Percentiles rank a stretch among this genome's conserved stretches.
phyloP scores from a whole-genome alignment of 53 echinoderm and acorn worm species.

The Echinarachnius parma region DNA sequence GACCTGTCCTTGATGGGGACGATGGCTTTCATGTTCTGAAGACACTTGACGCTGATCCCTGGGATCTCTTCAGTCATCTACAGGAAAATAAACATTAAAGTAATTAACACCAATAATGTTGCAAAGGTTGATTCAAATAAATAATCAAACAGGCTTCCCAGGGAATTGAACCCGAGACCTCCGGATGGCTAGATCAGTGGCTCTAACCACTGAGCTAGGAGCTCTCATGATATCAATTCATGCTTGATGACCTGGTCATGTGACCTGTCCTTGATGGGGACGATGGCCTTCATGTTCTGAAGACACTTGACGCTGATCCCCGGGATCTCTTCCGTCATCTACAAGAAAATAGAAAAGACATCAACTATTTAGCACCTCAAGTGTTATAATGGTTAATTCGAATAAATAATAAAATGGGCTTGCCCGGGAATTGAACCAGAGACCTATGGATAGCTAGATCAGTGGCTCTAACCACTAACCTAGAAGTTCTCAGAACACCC shows the following conservation, averaged over 20 bases:
- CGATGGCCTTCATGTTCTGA: slow-evolving; percentile 49
- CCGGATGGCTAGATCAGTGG: too few species aligned
- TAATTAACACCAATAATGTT: not conserved
- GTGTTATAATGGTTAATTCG: too few species aligned
- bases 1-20: slow-evolving; percentile 48
- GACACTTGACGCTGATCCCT: slow-evolving; percentile 49
- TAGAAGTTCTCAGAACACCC: slow-evolving; percentile 37
- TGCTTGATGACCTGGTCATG: slow-evolving; percentile 33
- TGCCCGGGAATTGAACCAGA: too few species aligned
- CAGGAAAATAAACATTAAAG: not conserved
- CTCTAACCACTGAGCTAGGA: too few species aligned
- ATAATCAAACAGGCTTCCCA: too few species aligned
- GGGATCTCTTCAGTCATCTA: slow-evolving; percentile 75
- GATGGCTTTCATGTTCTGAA: slow-evolving; percentile 48
- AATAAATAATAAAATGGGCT: too few species aligned
- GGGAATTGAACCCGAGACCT: too few species aligned
- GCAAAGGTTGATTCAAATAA: not conserved
- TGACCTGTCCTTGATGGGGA: slow-evolving; percentile 48
- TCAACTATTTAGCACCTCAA: too few species aligned
- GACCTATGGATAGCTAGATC: too few species aligned
- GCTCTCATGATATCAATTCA: too few species aligned
- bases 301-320: slow-evolving; percentile 49
- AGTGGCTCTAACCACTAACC: too few species aligned
- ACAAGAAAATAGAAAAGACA: slow-evolving; percentile 1
- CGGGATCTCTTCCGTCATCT: slow-evolving; percentile 74